Evolutionary conservation across 2,888 invertebrate genomes (phyloP), one percentile per base, ranked within the genome.

Genomic region (Eristalis intricaria): DNA sequence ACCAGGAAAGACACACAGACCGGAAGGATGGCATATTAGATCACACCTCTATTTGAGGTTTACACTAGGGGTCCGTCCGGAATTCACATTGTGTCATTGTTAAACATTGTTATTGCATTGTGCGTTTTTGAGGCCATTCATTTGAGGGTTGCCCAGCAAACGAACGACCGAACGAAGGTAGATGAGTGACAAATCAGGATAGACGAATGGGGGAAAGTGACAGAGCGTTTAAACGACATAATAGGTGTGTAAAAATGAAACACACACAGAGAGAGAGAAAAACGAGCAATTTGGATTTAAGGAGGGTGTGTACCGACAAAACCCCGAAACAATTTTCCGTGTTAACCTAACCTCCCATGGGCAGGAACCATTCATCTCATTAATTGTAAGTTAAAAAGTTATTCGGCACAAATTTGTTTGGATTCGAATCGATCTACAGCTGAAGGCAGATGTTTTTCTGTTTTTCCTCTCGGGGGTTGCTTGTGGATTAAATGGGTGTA

Each of bases 41-140:
- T 90, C 91, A 91, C 91, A 91, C 91, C 91, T 91, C 90, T 91
- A 90, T 90, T 90, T 90, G 90, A 90, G 90, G 90, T 90, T 91
- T 90, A 83, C 87, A 88, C 85, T 76, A 82, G 76, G 79, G 88
- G 83, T 76, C 77, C 82, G 81, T 84, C 79, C 78, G 88, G 88
- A 78, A 76, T 87, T 76, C 68, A 77, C 70, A 82, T 84, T 89
- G 78, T 83, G 78, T 71, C 73, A 88, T 79, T 79, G 88, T 82
- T 76, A 64, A 43, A 40, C 38, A 60, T 70, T 88, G 76, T 89
- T 84, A 84, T 89, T 88, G 75, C 70, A 61, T 65, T 75, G 68
- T 40, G 58, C 74, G 82, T 77, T 73, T 61, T 79, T 83, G 78
- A 15, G 43, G 61, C 19, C 32, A 32, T 32, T 32, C 32, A 32